Evolutionary conservation across 2,113 vertebrate species (phyloP).

Genomic region (Zosterops hypoxanthus): DNA sequence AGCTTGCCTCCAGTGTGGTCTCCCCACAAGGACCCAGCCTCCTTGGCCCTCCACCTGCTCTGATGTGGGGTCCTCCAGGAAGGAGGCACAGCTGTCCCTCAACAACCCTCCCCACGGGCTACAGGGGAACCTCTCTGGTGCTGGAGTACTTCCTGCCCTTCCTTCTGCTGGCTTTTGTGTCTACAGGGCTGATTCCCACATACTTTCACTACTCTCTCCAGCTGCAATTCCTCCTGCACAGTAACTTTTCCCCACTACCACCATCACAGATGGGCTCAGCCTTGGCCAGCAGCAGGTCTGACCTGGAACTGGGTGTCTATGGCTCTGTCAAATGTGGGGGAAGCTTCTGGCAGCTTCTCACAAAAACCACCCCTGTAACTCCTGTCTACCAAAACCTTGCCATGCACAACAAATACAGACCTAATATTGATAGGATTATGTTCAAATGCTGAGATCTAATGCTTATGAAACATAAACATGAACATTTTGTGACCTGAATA

Average conservation of each 20-base stretch:
- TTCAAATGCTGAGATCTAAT: neutral
- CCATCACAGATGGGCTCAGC: fast-evolving
- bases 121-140: fast-evolving
- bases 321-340: fast-evolving
- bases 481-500: neutral
- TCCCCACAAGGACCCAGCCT: neutral
- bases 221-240: neutral
- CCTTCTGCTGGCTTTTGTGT: neutral
- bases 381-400: neutral
- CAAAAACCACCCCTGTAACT: neutral
- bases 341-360: neutral
- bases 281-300: fast-evolving
- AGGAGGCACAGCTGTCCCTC: neutral
- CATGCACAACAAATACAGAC: neutral
- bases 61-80: fast-evolving
- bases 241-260: fast-evolving
- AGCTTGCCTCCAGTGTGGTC: neutral
- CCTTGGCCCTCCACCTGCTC: fast-evolving
- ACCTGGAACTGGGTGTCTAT: neutral
- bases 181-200: neutral
- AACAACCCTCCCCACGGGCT: fast-evolving
- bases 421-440: neutral
- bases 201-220: neutral
- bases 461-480: neutral
- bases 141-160: neutral